phyloP scores from a whole-genome alignment of 1,140 invertebrate species.

The Musca vetustissima region DNA sequence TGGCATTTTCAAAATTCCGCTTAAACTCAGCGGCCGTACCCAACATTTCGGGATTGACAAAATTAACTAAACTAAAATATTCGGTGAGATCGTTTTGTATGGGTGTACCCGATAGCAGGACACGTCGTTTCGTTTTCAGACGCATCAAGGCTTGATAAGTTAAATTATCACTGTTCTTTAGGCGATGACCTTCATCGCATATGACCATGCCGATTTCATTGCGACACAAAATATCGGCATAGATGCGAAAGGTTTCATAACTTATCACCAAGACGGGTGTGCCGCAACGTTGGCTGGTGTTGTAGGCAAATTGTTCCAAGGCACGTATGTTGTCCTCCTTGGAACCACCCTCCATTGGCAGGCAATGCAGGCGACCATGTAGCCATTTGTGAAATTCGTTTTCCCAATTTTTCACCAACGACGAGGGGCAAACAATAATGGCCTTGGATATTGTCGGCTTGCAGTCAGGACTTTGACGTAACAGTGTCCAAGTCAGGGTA shows the following conservation, averaged over 20 bases:
- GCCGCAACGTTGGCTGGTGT: constrained; percentile 65
- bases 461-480: constrained; percentile 81
- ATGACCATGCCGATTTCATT: constrained; percentile 93
- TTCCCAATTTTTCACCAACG: constrained; percentile 98
- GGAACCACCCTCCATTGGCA: constrained; percentile 90
- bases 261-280: constrained; percentile 96
- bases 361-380: constrained; percentile 73
- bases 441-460: constrained; percentile 89
- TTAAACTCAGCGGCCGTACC: constrained; percentile 91
- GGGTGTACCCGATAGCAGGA: constrained; percentile 97
- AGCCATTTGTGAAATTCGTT: constrained; percentile 99
- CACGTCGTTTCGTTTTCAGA: constrained; percentile 81
- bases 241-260: constrained; percentile 97
- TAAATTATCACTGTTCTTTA: constrained; percentile 98
- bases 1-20: constrained; percentile 90
- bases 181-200: constrained; percentile 95
- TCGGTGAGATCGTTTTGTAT: constrained; percentile 99
- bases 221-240: constrained; percentile 83
- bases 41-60: constrained; percentile 96
- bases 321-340: constrained; percentile 87
- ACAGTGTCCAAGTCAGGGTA: constrained; percentile 91
- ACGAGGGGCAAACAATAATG: constrained; percentile 95
- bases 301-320: constrained; percentile 74
- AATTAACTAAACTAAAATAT: constrained; percentile 98
- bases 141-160: constrained; percentile 94